Base-by-base conservation (phyloP, 2,113 vertebrate genomes). In the Myotis davidii region DNA sequence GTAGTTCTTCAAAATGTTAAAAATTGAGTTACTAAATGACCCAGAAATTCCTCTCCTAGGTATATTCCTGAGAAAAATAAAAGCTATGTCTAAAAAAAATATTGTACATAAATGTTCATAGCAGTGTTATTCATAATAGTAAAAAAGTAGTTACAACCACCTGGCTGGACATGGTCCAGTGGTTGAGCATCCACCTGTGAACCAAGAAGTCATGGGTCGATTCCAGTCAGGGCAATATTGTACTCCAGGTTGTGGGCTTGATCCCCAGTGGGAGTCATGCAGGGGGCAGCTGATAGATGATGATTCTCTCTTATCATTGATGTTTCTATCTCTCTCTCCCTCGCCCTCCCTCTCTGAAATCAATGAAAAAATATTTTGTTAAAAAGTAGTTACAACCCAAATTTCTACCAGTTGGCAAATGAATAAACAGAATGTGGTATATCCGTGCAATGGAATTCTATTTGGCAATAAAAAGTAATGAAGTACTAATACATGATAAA, bases 1-100 rank as follows among this genome's bases (percentile, higher is more conserved):
- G 34, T 45, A 90, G 45, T 61, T 88, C 32, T 37, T 93, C 67
- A 76, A 85, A 90, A 56, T 95, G 45, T 79, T 94, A 78, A 85
- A 94, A 11, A 61, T 2, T 25, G 34, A 82, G 17, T 65, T 64
- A 72, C 9, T 39, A 34, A 13, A 45, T 85, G 77, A 93, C 52
- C 56, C 5, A 73, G 52, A 94, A 87, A 97, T 91, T 37, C 27
- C 9, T 79, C 54, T 92, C 39, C 39, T 84, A 72, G 20, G 39
- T 39, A 83, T 78, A 42, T 34, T 86, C 6, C 3, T 23, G 45
- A 91, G 48, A 93, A 65, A 85, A 77, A 79, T 45, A n/a, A 79
- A 88, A 85, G 52, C 29, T 73, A 81, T 78, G 17, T 61, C 23
- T 54, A 67, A 14, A 82, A 21, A 69, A 87, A 93, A 79, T n/a